These are phyloP conservation scores for Sorex araneus DNA, from an alignment of 2,113 vertebrate genomes.

Conservation along the genomic window DNA sequence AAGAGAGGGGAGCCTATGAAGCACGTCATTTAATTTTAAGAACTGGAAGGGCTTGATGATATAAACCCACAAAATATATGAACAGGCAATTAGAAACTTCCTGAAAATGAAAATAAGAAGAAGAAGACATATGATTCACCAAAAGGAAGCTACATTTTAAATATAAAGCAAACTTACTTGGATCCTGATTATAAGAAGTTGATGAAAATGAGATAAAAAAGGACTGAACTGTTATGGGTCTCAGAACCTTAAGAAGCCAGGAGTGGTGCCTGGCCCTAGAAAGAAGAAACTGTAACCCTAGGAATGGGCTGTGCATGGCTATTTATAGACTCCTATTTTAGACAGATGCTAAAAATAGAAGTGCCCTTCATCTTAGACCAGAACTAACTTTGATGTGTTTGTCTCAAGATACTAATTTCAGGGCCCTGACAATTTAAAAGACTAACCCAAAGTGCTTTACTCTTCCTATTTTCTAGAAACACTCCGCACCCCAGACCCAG, in stretches of 20 bases:
- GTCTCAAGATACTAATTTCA: slow-evolving; percentile 65
- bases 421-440: slow-evolving; percentile 1
- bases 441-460: background rate
- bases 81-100: slow-evolving; percentile 26
- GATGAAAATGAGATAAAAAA: slow-evolving; percentile 32
- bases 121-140: background rate
- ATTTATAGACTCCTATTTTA: slow-evolving; percentile 76
- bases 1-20: too few species aligned
- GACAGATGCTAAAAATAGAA: slow-evolving; percentile 71
- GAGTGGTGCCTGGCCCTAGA: slow-evolving; percentile 13
- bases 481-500: slow-evolving; percentile 15
- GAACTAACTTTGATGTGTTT: slow-evolving; percentile 59
- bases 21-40: too few species aligned
- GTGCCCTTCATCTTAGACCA: slow-evolving; percentile 63
- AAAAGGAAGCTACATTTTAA: slow-evolving; percentile 40
- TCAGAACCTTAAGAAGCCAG: slow-evolving; percentile 38
- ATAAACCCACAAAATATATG: too few species aligned
- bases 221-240: background rate
- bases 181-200: background rate
- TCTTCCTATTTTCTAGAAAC: slow-evolving; percentile 37
- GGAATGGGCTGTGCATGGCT: slow-evolving; percentile 63
- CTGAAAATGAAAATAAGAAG: background rate
- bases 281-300: slow-evolving; percentile 66
- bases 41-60: too few species aligned
- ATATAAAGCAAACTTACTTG: slow-evolving; percentile 19